A percentile compares a stretch with the other conserved stretches of the same genome.
Conservation (phyloP, 2,888 invertebrate genomes). For the Lasius platythorax region DNA sequence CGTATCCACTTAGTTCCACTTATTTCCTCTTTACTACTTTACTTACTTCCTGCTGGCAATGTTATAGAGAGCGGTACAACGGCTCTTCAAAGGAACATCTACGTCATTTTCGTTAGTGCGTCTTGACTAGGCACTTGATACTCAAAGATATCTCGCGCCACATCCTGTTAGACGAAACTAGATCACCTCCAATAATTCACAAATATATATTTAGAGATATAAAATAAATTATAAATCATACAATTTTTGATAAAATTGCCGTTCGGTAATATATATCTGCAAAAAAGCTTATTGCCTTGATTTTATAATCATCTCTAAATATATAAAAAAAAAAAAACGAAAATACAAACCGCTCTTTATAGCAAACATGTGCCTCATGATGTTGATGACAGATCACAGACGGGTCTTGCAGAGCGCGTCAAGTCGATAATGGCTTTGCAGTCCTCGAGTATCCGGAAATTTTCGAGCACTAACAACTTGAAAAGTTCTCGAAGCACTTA, state of each 20-base stretch:
- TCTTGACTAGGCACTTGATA: conserved; percentile 77
- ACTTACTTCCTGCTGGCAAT: conserved; percentile 40
- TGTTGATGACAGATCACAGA: conserved; percentile 73
- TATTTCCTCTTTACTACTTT: conserved; percentile 46
- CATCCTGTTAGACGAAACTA: conserved; percentile 60
- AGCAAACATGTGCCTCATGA: conserved; percentile 25
- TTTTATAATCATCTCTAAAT: neutral
- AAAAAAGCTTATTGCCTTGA: neutral
- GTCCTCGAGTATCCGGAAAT: conserved; percentile 78
- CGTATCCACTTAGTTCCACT: conserved; percentile 41
- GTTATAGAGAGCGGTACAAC: conserved; percentile 9
- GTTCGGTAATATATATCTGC: neutral
- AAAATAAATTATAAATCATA: neutral
- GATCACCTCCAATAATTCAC: neutral
- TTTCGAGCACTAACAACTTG: conserved; percentile 74
- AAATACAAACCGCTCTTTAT: neutral
- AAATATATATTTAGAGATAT: conserved; percentile 27
- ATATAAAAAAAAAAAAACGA: neutral
- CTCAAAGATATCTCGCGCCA: conserved; percentile 59
- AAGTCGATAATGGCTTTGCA: conserved; percentile 66
- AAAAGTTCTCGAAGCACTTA: conserved; percentile 59
- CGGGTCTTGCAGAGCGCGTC: conserved; percentile 59
- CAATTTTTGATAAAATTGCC: neutral
- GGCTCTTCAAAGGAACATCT: conserved; percentile 44
- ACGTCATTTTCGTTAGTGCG: conserved; percentile 42